A percentile compares a stretch with the other conserved stretches of the same genome.
These are phyloP conservation scores for Lathamus discolor DNA, from an alignment of 2,113 vertebrate species.

Conservation along the genomic window DNA sequence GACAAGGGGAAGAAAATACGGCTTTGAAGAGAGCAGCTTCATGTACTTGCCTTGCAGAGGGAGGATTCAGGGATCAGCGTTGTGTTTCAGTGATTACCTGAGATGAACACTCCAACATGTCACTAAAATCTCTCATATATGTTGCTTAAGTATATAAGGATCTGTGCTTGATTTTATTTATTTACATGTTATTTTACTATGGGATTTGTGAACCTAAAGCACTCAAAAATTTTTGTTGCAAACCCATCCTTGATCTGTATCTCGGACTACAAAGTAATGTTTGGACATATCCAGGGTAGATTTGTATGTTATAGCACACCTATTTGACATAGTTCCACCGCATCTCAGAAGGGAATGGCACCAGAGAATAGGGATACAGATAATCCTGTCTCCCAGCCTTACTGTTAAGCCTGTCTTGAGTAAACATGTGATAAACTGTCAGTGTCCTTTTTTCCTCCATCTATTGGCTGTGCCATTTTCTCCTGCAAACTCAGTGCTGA, in stretches of 20 bases:
- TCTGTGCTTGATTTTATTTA: not conserved
- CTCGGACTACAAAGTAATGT: not conserved
- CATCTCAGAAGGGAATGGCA: not conserved
- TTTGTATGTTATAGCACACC: not conserved
- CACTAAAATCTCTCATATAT: not conserved
- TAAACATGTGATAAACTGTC: not conserved
- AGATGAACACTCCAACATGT: not conserved
- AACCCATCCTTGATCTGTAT: not conserved
- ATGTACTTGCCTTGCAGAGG: not conserved
- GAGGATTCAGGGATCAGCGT: not conserved
- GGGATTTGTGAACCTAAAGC: not conserved
- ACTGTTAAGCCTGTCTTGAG: not conserved
- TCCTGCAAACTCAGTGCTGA: not conserved
- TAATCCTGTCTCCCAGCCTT: not conserved
- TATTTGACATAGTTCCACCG: not conserved
- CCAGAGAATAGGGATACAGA: not conserved
- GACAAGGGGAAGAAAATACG: not conserved
- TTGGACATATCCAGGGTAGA: not conserved
- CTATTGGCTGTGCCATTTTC: not conserved
- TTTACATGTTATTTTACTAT: not conserved
- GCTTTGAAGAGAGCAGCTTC: not conserved
- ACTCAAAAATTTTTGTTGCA: not conserved
- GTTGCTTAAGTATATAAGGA: not conserved
- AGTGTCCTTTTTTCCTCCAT: not conserved
- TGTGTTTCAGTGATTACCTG: not conserved